Conservation (phyloP, 2,113 vertebrate genomes). For the Neodon shergylaensis region DNA sequence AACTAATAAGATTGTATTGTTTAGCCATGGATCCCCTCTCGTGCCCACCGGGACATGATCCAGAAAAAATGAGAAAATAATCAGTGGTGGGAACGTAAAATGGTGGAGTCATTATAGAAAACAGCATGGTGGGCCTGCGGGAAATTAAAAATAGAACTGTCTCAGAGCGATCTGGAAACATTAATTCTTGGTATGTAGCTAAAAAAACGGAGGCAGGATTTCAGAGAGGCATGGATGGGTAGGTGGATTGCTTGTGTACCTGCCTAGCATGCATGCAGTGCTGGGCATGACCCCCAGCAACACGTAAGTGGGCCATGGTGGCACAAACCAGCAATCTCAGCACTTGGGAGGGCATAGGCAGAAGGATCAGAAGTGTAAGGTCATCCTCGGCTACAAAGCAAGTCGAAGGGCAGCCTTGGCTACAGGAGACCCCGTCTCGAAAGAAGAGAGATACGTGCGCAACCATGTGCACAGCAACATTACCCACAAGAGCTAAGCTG, state of each 20-base stretch:
- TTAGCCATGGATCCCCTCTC: background rate
- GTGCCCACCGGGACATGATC: background rate
- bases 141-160: background rate
- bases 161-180: background rate
- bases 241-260: no score
- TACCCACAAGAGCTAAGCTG: background rate
- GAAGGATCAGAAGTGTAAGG: no score
- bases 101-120: background rate
- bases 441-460: no score
- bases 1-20: background rate
- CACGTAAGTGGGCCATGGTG: background rate
- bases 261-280: background rate
- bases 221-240: background rate
- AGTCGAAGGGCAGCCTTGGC: background rate
- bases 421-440: background rate
- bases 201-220: background rate
- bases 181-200: background rate
- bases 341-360: background rate
- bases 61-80: background rate
- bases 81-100: background rate
- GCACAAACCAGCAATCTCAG: background rate
- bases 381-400: no score
- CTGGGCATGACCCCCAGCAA: background rate
- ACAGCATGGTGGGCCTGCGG: background rate
- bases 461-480: background rate